Percentiles rank a stretch among this genome's conserved stretches.
These are phyloP conservation scores for Trisateles emortualis DNA, from an alignment of 2,888 invertebrate species.

Conservation along the genomic window DNA sequence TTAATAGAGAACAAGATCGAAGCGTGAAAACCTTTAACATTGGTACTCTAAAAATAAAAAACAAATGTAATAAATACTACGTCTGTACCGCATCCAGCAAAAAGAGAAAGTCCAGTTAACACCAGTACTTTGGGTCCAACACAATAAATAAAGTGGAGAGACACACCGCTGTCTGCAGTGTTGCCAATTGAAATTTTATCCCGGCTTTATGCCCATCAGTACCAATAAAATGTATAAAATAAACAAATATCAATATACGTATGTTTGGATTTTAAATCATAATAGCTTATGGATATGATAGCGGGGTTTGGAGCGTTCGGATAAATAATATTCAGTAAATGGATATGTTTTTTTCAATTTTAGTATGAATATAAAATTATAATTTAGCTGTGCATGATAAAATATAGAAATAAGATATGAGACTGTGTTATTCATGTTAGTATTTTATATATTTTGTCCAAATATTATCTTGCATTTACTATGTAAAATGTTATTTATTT, in stretches of 20 bases:
- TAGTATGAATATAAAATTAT: background rate
- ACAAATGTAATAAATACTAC: background rate
- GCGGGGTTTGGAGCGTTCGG: slow-evolving; percentile 32
- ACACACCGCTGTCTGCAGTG: slow-evolving; percentile 78
- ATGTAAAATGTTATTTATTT: too few species aligned
- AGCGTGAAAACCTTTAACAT: too few species aligned
- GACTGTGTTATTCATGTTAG: too few species aligned
- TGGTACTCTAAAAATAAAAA: background rate
- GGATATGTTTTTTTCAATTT: background rate
- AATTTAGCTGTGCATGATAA: background rate
- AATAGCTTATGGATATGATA: slow-evolving; percentile 58
- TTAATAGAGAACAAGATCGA: too few species aligned
- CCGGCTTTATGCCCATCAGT: slow-evolving; percentile 77
- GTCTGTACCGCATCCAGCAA: slow-evolving; percentile 51
- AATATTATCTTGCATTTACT: too few species aligned
- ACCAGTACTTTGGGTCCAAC: slow-evolving; percentile 69
- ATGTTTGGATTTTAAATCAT: slow-evolving; percentile 67
- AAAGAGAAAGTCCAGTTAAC: slow-evolving; percentile 42
- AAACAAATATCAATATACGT: slow-evolving; percentile 65
- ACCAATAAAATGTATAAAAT: slow-evolving; percentile 81
- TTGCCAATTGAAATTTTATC: slow-evolving; percentile 85
- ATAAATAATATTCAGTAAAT: slow-evolving; percentile 11
- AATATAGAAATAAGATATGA: background rate
- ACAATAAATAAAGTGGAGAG: slow-evolving; percentile 83
- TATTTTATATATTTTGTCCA: too few species aligned